Evolutionary conservation across 2,797 vertebrate genomes (phyloP), one percentile per base, ranked within the genome.

Genomic region (Pitangus sulphuratus): DNA sequence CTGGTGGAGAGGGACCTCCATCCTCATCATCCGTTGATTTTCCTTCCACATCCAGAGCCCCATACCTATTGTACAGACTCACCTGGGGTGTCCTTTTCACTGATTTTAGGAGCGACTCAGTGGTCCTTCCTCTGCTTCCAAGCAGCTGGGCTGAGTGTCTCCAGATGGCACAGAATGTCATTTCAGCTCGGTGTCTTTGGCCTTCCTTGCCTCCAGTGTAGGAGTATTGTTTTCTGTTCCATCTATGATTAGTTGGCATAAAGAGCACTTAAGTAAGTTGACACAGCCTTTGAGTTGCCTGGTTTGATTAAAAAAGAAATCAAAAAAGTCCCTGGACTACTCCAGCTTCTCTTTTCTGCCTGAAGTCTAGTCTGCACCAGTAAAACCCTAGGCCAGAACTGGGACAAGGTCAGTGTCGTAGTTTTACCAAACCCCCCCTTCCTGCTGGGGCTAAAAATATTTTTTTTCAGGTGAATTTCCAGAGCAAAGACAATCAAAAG

Each of bases 161-260:
- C 48, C 48, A 50, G 48, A 50, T 50, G 48, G 48, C 48, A 50
- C 25, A 48, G 47, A 48, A 48, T 81, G 25, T 26, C 5, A 2
- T 70, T 85, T 33, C 64, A 89, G 16, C 44, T 66, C 28, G 28
- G 20, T 61, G 33, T 74, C 47, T 75, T 75, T 44, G 19, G 33
- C 51, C 53, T 77, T 83, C 37, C 40, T 37, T 0, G 0, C 53
- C 48, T 66, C 48, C 57, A 75, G 48, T 30, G 65, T 31, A 94
- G 65, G 50, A 95, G 84, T 89, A 56, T 61, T 89, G 60, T n/a
- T 87, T 93, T 92, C 20, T 39, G 19, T 85, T 72, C 89, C 72
- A 85, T 42, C 69, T 95, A 42, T 42, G 57, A 79, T 87, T 91
- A 83, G 37, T 48, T 95, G 93, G 79, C 61, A 78, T 68, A 83